These are phyloP conservation scores for Phalera bucephala DNA, from an alignment of 2,888 invertebrate species.

Conservation along the genomic window DNA sequence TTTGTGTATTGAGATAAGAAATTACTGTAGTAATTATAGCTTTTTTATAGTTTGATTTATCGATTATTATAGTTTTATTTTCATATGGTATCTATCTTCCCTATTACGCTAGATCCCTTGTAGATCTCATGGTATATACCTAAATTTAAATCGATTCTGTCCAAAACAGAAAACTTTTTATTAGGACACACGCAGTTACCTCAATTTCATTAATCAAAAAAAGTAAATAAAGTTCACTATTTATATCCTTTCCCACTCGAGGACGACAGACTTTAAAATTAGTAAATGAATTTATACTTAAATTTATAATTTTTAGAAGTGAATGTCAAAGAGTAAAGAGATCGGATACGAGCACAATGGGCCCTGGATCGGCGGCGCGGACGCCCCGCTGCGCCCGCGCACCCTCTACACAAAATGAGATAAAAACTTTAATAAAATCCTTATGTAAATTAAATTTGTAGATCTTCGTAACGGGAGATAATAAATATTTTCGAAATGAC, in stretches of 20 bases:
- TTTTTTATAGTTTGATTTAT: no score
- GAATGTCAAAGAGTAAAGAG: slow-evolving; percentile 70
- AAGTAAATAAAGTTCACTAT: slow-evolving; percentile 14
- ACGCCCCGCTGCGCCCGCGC: slow-evolving; percentile 66
- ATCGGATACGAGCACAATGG: slow-evolving; percentile 75
- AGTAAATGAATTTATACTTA: slow-evolving; percentile 62
- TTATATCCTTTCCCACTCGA: slow-evolving; percentile 24
- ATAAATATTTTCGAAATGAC: slow-evolving; percentile 52
- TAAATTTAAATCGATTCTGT: no score
- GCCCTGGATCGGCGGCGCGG: slow-evolving; percentile 49
- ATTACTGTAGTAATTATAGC: no score
- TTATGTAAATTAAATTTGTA: slow-evolving; percentile 78
- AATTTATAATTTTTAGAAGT: slow-evolving; percentile 73
- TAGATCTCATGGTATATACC: no score
- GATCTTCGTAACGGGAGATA: slow-evolving; percentile 48
- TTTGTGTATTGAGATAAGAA: no score
- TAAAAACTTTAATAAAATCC: slow-evolving; percentile 73
- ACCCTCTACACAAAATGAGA: slow-evolving; percentile 62
- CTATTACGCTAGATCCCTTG: no score
- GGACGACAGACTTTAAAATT: slow-evolving; percentile 45
- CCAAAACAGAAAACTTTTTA: no score
- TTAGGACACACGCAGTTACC: background rate
- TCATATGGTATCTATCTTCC: no score
- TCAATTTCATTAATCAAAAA: background rate
- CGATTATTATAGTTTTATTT: no score